These are phyloP conservation scores for Alligator mississippiensis DNA, from an alignment of 2,113 vertebrate genomes.

Conservation along the genomic window DNA sequence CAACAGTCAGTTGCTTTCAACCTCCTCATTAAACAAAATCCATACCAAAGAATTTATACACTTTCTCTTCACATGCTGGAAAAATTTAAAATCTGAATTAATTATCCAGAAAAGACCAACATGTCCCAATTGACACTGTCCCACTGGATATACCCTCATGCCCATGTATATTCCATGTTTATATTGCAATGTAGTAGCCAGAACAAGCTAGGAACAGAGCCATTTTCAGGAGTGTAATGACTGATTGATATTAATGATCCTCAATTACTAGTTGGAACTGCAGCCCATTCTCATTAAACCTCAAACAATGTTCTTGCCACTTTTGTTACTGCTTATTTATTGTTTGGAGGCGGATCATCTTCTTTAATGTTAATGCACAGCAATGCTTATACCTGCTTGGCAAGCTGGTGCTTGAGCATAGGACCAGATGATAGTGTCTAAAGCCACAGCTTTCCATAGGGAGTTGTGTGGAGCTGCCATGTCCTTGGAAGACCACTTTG, in stretches of 20 bases:
- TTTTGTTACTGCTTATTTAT: background rate
- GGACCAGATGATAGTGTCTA: background rate
- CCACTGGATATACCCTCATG: background rate
- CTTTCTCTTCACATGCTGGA: background rate
- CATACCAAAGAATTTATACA: background rate
- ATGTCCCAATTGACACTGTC: background rate
- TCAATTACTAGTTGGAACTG: background rate
- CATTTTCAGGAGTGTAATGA: background rate
- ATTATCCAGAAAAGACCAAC: background rate
- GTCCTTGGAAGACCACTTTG: too few species aligned
- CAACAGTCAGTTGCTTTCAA: background rate
- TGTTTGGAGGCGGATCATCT: background rate
- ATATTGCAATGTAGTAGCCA: fast-evolving
- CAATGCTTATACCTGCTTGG: background rate
- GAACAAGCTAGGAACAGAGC: background rate
- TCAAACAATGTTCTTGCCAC: fast-evolving
- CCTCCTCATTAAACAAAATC: background rate
- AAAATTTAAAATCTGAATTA: background rate
- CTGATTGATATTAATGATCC: background rate
- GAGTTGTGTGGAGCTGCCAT: too few species aligned
- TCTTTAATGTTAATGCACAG: background rate
- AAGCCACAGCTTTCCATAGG: background rate
- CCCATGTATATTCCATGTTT: background rate
- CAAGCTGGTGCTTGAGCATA: background rate
- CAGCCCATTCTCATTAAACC: background rate